Base-by-base conservation (phyloP, 2,797 vertebrate genomes). In the Neopelma chrysocephalum region DNA sequence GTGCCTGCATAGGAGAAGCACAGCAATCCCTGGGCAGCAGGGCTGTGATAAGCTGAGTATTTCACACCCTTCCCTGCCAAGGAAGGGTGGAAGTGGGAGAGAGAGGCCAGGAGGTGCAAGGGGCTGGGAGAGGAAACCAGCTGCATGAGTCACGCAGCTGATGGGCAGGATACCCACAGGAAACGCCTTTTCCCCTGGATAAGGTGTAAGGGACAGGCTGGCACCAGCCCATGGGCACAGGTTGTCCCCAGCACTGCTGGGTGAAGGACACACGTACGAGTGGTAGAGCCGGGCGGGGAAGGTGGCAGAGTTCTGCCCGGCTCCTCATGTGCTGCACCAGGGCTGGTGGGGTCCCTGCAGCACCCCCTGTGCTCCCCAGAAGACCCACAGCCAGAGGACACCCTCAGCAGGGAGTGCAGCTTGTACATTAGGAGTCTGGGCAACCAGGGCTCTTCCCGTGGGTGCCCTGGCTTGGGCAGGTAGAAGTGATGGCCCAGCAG, bases 121-220 rank as follows among this genome's bases (percentile, higher is more conserved):
- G 36, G 69, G 42, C 78, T 65, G 76, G 48, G 75, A 95, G 86
- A 93, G 93, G 95, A 97, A 96, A 94, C 34, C 87, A 82, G 27
- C 61, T 77, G 91, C 75, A 45, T 98, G 97, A 98, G 88, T 97
- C 98, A 97, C 3, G 93, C 95, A 93, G 96, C 90, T 43, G 51
- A 71, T 66, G 87, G 88, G 96, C 87, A 94, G 91, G 92, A 72
- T 42, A 96, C 90, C 71, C 66, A 29, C 87, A 97, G 97, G 98
- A 98, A 98, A 93, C 6, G 0, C 95, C 75, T 29, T 94, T 97
- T 97, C 97, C 96, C 90, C 92, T 96, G 97, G 97, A 97, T 97
- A 97, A 98, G 97, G 87, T 94, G 71, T 62, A 20, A 45, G 71
- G 93, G 80, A 82, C 51, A 48, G 68, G 82, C 14, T 95, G 96